Evolutionary conservation across 2,113 vertebrate species (phyloP), one percentile per base, ranked within the genome.

Genomic region (Dasyprocta punctata): DNA sequence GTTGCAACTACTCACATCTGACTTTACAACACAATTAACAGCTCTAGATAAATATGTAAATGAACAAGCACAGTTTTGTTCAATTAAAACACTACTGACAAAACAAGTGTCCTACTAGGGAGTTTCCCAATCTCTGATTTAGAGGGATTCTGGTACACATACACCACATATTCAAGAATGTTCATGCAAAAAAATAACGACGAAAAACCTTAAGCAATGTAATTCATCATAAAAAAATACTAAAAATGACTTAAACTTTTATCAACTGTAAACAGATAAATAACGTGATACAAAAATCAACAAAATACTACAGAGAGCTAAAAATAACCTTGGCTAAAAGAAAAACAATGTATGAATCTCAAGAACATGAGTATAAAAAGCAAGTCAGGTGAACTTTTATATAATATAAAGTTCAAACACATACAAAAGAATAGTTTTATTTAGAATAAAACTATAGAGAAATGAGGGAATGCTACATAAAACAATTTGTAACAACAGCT

Each of bases 361-460:
- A 91, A 58, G 41, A 94, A 89, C 30, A 56, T 9, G 24, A 87
- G 26, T 49, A 5, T 81, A n/a, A 91, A 92, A 81, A 49, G 24
- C 22, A 92, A 83, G n/a, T 63, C 26, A 56, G 24, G n/a, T 58
- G 33, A 83, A 86, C 14, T 93, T 91, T 47, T 75, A 47, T 75
- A 13, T 75, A 75, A 49, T 7, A 63, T 73, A 81, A 89, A 82
- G 33, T 86, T 95, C 9, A 78, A 90, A 86, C 89, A 86, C n/a
- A 87, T 1, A 83, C 20, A 38, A 80, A 71, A 89, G 33, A 71
- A 84, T 58, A 44, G n/a, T 3, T 84, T 6, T 41, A 63, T 52
- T 96, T 81, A 86, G 30, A 90, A 85, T 67, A 92, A 94, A 94
- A 88, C 36, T n/a, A 73, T 11, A 67, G 65, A 44, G 56, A 77